Base-by-base conservation (phyloP, 2,888 invertebrate species). In the Capitulum mitella region DNA sequence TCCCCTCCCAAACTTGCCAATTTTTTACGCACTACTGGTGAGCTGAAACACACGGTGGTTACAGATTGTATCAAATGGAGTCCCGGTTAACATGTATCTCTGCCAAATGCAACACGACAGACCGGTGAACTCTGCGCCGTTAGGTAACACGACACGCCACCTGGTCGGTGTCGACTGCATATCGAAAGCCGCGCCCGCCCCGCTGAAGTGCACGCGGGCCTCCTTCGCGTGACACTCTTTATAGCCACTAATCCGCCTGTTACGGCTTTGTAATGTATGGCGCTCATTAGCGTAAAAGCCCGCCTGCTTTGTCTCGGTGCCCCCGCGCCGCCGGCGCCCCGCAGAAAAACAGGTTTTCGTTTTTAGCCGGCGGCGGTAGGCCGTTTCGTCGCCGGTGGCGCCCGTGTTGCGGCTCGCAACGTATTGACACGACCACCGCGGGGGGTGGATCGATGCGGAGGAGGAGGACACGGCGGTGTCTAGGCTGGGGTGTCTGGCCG, bases 201-300 rank as follows among this genome's bases (percentile, higher is more conserved):
- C 14, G 14, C 51, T 3, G 14, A 22, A 51, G 3, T 3, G 19
- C 14, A 3, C 51, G 22, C 51, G 54, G 54, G n/a, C n/a, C 10
- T 61, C 61, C 32, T 61, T 61, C 32, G 61, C 61, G 61, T 61
- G 61, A 61, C 61, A 61, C 32, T 61, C 32, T 61, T 61, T 61
- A 61, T 61, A 61, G 61, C n/a, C 61, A 61, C 16, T 32, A 61
- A 61, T 61, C 61, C n/a, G 2, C n/a, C 32, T 61, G 32, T 16
- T 61, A 3, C 16, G 10, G 61, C 32, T n/a, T 14, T 58, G 61
- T 61, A 61, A 61, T 32, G 61, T 32, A 61, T 32, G 61, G 16
- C n/a, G 32, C 32, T 61, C 32, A 61, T 61, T 61, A 61, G 61
- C 32, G 32, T 61, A 61, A 61, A 61, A 61, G 61, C 61, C n/a